Evolutionary conservation across 2,888 invertebrate species (phyloP), one percentile per base, ranked within the genome.

Genomic region (Cheiracanthium punctorium): DNA sequence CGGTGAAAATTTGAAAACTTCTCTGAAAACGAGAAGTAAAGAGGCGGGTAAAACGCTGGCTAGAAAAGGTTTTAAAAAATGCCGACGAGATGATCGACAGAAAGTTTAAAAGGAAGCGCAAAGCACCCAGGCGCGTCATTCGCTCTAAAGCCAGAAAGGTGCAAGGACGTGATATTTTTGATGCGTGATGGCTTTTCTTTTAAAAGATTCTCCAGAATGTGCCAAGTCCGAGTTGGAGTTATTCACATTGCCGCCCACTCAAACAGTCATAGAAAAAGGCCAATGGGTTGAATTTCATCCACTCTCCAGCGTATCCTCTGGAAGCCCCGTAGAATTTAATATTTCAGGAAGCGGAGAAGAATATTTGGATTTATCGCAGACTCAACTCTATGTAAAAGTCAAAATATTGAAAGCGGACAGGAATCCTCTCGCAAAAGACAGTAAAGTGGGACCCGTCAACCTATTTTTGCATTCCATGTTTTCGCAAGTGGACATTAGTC

Each of bases 41-140:
- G 75, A 80, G 33, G 20, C 37, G 17, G 80, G 75, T 28, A 75
- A 65, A 30, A 48, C 29, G 0, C 20, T 84, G 33, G 48, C 72
- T 7, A 10, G 29, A 17, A 77, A 72, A 64, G 77, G 72, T 12
- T 0, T 77, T 29, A 20, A 67, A 7, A 33, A 52, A 48, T n/a
- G 65, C 58, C 2, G 48, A 84, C 12, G 41, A 71, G 0, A 86
- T 86, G 75, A 32, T 58, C 8, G 86, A 75, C 17, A 75, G 71
- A 69, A 29, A 64, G 29, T 14, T 24, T 80, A 80, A 86, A 86
- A 86, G 75, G 20, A 86, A 75, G 28, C 69, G 75, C 17, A 75
- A 80, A 5, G 2, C 17, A 0, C n/a, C 30, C 8, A 72, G 65
- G 32, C 24, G 28, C 8, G 7, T 84, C 77, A 84, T 70, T 77